These are phyloP conservation scores for Bombus consobrinus DNA, from an alignment of 1,140 invertebrate genomes.

Conservation along the genomic window DNA sequence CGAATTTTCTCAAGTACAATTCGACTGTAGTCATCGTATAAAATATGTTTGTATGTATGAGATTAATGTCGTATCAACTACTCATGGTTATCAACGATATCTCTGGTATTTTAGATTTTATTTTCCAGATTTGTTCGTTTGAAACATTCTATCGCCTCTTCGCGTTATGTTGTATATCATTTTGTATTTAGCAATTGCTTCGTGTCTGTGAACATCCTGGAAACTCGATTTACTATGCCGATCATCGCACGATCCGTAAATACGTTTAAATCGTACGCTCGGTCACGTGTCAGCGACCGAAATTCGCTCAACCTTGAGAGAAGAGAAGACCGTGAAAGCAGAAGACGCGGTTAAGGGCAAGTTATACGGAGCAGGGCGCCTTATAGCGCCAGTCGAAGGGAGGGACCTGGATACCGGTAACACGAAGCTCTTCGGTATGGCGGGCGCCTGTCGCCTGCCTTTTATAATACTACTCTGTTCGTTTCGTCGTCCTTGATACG, in stretches of 20 bases:
- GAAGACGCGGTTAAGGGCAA: conserved; percentile 54
- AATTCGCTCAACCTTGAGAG: conserved; percentile 33
- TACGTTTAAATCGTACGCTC: neutral
- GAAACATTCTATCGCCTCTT: too few species aligned
- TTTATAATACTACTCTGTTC: conserved; percentile 58
- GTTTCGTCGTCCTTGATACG: conserved; percentile 66
- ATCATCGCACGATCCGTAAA: neutral
- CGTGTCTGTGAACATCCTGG: neutral
- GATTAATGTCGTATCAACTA: too few species aligned
- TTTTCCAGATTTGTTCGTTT: too few species aligned
- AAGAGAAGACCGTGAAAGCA: conserved; percentile 9
- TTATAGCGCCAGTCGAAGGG: conserved; percentile 52
- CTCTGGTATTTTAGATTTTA: too few species aligned
- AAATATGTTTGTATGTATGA: too few species aligned
- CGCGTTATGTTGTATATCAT: neutral
- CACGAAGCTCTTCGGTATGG: conserved; percentile 37
- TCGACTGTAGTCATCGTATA: too few species aligned
- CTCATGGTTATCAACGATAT: too few species aligned
- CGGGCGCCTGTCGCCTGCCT: conserved; percentile 66
- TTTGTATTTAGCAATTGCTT: too few species aligned
- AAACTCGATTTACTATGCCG: neutral
- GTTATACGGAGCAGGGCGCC: conserved; percentile 28
- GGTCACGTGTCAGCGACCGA: conserved; percentile 2
- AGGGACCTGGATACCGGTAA: conserved; percentile 26
- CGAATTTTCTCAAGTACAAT: too few species aligned